Percentiles rank a stretch among this genome's conserved stretches.
These are phyloP conservation scores for Onychomys torridus DNA, from an alignment of 2,797 vertebrate genomes.

Conservation along the genomic window DNA sequence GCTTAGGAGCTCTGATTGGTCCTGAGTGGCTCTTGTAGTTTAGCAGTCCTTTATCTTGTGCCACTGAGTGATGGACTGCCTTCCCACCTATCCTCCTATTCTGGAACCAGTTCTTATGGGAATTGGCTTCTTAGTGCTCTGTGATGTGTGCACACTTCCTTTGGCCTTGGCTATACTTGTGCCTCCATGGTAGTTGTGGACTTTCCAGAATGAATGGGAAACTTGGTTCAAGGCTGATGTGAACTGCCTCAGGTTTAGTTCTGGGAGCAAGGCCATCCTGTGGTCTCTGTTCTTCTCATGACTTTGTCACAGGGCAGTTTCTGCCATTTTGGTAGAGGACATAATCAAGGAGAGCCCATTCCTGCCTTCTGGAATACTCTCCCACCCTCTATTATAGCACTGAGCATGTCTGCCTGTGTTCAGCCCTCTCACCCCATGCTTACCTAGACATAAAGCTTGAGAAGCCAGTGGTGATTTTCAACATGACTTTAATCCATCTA, in stretches of 20 bases:
- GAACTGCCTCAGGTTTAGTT: neutral
- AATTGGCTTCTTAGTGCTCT: neutral
- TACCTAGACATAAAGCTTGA: neutral
- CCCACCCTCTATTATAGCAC: constrained; percentile 31
- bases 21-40: neutral
- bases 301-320: neutral
- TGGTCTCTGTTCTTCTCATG: neutral
- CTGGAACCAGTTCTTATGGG: neutral
- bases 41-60: neutral
- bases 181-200: neutral
- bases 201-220: neutral
- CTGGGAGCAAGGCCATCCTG: neutral
- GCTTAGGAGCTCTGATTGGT: neutral
- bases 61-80: neutral
- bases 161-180: neutral
- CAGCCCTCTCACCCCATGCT: neutral
- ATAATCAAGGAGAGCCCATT: accelerated
- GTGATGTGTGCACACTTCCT: neutral
- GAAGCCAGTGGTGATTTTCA: neutral
- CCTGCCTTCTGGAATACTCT: neutral
- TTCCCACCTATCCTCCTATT: accelerated
- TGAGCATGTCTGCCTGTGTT: neutral
- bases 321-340: neutral
- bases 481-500: neutral
- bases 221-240: neutral